A percentile compares a stretch with the other conserved stretches of the same genome.
These are phyloP conservation scores for Heliconius melpomene DNA, from an alignment of 1,140 invertebrate species.

Conservation along the genomic window DNA sequence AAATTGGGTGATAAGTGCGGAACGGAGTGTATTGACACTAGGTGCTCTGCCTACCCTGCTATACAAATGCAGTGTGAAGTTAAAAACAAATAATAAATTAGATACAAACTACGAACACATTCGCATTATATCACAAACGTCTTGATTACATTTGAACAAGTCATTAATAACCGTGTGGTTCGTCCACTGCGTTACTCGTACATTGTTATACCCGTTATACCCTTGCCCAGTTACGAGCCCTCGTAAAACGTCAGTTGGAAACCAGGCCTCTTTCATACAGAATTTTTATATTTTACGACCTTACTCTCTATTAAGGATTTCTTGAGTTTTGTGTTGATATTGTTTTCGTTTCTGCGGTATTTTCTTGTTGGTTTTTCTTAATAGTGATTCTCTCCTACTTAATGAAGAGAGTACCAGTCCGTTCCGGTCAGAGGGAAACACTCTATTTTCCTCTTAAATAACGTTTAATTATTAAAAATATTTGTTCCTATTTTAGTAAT, in stretches of 20 bases:
- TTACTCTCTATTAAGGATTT: conserved; percentile 47
- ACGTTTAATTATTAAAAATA: no score
- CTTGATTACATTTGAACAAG: not conserved
- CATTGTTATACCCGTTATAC: no score
- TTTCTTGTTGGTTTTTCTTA: no score
- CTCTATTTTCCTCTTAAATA: no score
- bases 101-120: no score
- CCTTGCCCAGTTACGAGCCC: conserved; percentile 37
- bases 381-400: no score
- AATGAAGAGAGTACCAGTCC: no score
- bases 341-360: conserved; percentile 46
- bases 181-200: not conserved
- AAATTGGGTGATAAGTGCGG: not conserved
- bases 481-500: no score
- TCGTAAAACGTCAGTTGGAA: conserved; percentile 46
- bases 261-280: conserved; percentile 51
- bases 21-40: not conserved
- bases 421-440: no score
- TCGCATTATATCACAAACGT: no score
- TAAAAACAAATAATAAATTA: not conserved
- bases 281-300: conserved; percentile 57
- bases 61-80: not conserved
- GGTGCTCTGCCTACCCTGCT: no score
- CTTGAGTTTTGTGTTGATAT: conserved; percentile 47
- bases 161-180: not conserved